phyloP scores from a whole-genome alignment of 2,113 vertebrate species.

The Brachyistius frenatus region DNA sequence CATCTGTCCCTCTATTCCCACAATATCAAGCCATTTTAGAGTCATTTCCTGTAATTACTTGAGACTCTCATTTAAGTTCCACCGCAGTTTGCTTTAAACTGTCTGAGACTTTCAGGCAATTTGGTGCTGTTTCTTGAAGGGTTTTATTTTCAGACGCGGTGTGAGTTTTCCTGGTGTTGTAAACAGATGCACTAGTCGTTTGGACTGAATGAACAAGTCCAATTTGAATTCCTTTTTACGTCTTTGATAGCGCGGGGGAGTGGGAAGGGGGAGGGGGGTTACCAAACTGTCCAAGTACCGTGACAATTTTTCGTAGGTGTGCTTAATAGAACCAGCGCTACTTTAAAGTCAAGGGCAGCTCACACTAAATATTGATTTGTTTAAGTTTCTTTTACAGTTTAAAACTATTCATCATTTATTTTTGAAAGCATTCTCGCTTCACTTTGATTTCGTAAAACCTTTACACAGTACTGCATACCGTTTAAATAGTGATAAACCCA shows the following conservation, averaged over 20 bases:
- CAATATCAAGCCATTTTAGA: not conserved
- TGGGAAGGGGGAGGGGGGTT: too few relatives aligned
- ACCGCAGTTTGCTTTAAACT: not conserved
- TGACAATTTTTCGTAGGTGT: too few relatives aligned
- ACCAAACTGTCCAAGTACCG: too few relatives aligned
- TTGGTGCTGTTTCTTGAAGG: not conserved
- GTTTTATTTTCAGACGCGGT: not conserved
- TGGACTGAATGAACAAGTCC: not conserved
- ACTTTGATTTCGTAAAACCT: not conserved
- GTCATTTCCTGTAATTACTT: constrained; percentile 11
- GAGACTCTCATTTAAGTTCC: not conserved
- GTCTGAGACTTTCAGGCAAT: not conserved
- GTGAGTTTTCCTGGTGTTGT: not conserved
- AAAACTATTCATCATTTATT: not conserved
- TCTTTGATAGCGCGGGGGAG: too few relatives aligned
- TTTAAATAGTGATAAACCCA: not conserved
- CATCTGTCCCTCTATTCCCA: constrained; percentile 21
- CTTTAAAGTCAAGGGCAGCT: not conserved
- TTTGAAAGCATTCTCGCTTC: not conserved
- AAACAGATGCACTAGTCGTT: too few relatives aligned
- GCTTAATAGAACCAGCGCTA: not conserved
- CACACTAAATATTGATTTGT: constrained; percentile 17
- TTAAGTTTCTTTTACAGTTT: not conserved
- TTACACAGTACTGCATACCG: not conserved
- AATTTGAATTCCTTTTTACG: not conserved